These are phyloP conservation scores for Colletes gigas DNA, from an alignment of 1,140 invertebrate species.

Conservation along the genomic window DNA sequence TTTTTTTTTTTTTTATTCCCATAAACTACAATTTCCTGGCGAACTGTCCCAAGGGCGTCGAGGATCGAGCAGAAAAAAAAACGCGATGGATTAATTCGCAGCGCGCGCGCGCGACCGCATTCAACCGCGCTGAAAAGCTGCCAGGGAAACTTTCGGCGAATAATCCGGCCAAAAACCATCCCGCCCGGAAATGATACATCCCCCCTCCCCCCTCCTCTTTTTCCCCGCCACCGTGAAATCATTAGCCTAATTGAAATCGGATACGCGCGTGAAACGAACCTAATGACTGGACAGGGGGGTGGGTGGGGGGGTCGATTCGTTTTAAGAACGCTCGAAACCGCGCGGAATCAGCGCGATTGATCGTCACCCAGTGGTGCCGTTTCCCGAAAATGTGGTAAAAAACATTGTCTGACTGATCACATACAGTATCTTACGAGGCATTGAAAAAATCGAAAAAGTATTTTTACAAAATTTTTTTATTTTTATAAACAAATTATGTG, in stretches of 20 bases:
- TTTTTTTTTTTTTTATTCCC: no score
- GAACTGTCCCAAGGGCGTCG: no score
- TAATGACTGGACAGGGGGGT: constrained; percentile 30
- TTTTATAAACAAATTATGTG: no score
- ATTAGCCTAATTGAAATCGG: constrained; percentile 60
- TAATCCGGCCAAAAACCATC: constrained; percentile 30
- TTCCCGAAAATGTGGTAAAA: no score
- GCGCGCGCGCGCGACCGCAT: constrained; percentile 27
- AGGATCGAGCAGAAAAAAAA: not conserved
- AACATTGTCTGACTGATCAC: no score
- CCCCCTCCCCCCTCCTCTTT: not conserved
- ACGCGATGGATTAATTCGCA: not conserved
- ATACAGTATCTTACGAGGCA: no score
- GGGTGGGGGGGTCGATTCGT: not conserved
- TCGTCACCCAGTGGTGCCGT: no score
- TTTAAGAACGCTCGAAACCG: not conserved
- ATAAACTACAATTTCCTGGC: no score
- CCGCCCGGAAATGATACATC: constrained; percentile 2
- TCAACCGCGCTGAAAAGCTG: constrained; percentile 36
- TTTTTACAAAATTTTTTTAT: no score
- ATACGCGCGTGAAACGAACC: constrained; percentile 50
- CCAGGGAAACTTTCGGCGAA: constrained; percentile 28
- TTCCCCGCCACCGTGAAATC: constrained; percentile 24
- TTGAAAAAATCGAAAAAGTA: no score
- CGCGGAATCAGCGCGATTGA: constrained; percentile 13